phyloP scores from a whole-genome alignment of 2,113 vertebrate genomes.

The Eulemur macaco region DNA sequence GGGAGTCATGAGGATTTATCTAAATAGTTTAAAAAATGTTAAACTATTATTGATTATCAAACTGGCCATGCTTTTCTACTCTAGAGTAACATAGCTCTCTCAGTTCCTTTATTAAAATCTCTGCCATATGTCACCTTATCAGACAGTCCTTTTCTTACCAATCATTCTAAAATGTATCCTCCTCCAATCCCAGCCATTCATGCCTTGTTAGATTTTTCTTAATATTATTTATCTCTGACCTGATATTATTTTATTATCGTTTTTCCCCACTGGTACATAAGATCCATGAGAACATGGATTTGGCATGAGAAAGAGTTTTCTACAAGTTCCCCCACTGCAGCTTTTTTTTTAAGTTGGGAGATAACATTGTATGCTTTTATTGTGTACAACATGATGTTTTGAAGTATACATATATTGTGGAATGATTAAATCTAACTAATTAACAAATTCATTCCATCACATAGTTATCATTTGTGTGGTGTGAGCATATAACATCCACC shows the following conservation, averaged over 20 bases:
- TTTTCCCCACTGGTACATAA: neutral
- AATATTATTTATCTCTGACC: neutral
- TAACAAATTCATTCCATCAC: neutral
- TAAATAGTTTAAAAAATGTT: neutral
- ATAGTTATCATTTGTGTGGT: neutral
- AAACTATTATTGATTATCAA: neutral
- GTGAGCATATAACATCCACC: neutral
- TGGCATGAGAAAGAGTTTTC: neutral
- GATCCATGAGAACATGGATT: neutral
- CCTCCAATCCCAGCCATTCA: neutral
- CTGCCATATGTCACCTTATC: neutral
- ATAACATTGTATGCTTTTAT: neutral
- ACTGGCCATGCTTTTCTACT: neutral
- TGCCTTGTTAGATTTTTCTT: neutral
- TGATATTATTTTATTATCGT: neutral
- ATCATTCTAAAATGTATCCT: neutral
- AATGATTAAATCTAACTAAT: neutral
- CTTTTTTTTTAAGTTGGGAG: neutral
- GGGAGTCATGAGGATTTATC: neutral
- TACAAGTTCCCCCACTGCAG: neutral
- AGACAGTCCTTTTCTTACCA: neutral
- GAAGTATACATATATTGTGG: neutral
- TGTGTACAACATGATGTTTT: neutral
- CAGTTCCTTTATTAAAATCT: constrained; percentile 6
- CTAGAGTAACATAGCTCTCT: neutral